Evolutionary conservation across 2,113 vertebrate species (phyloP).

Genomic region (Campylomormyrus numenius): DNA sequence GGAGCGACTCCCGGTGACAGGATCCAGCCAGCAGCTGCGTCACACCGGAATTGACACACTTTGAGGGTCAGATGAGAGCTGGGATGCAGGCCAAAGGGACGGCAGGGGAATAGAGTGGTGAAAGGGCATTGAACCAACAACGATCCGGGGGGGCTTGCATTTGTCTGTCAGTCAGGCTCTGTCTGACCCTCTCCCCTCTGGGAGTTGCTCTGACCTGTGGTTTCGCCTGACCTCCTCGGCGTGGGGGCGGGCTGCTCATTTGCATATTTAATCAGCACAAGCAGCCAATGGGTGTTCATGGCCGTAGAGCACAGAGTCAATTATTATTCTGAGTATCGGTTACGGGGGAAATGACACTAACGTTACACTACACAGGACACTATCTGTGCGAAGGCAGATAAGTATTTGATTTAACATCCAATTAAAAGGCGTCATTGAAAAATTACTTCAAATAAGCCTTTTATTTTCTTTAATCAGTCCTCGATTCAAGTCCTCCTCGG

Average conservation of each 20-base stretch:
- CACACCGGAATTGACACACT: neutral
- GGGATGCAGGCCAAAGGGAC: neutral
- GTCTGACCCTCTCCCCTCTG: slow-evolving; percentile 8
- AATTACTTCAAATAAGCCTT: slow-evolving; percentile 98
- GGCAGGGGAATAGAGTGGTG: neutral
- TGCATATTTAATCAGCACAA: slow-evolving; percentile 71
- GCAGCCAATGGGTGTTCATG: slow-evolving; percentile 50
- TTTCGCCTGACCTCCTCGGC: slow-evolving; percentile 10
- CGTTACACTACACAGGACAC: slow-evolving; percentile 77
- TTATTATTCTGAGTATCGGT: slow-evolving; percentile 76
- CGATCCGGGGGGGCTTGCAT: neutral
- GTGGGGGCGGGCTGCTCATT: slow-evolving; percentile 43
- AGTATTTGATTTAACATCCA: slow-evolving; percentile 99
- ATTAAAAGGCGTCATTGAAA: slow-evolving; percentile 99
- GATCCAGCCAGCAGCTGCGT: neutral
- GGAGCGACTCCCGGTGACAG: slow-evolving; percentile 5
- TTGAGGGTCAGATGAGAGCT: neutral
- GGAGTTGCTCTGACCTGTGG: neutral
- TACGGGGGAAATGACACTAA: slow-evolving; percentile 73
- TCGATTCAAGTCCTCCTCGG: slow-evolving; percentile 82
- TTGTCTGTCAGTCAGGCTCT: neutral
- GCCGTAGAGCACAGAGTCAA: slow-evolving; percentile 68
- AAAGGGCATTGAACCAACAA: neutral
- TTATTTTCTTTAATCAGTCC: slow-evolving; percentile 93
- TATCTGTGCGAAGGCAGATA: slow-evolving; percentile 96